Conservation (phyloP, 2,113 vertebrate species). For the Dolichallabes microphthalmus region DNA sequence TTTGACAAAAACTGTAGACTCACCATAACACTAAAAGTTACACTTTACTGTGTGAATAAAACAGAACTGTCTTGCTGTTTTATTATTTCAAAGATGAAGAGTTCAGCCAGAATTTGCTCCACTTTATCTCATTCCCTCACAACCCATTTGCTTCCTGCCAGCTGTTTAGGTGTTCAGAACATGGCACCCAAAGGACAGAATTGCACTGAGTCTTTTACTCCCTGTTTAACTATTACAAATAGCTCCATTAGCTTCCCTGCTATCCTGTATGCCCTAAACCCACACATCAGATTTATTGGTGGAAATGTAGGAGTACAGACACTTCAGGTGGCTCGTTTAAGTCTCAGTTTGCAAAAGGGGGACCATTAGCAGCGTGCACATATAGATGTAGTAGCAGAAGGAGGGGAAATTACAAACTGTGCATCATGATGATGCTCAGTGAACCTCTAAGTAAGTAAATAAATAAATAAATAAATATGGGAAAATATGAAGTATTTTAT, state of each 20-base stretch:
- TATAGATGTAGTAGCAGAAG: neutral
- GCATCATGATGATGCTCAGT: neutral
- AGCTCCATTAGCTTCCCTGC: neutral
- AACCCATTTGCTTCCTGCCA: neutral
- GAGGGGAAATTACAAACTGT: neutral
- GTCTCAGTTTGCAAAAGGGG: neutral
- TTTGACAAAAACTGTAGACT: neutral
- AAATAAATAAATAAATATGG: neutral
- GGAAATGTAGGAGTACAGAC: neutral
- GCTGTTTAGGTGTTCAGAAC: neutral
- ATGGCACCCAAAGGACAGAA: neutral
- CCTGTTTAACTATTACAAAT: conserved; percentile 3
- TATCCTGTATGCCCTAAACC: neutral
- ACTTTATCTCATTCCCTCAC: neutral
- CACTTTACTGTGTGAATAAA: neutral
- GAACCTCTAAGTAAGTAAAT: neutral
- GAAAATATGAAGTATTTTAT: neutral
- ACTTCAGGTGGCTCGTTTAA: neutral
- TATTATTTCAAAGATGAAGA: neutral
- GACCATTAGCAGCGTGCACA: neutral
- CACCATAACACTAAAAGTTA: neutral
- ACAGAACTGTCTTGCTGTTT: neutral
- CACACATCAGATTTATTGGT: conserved; percentile 4
- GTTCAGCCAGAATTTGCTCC: neutral
- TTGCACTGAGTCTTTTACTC: neutral